Percentiles rank a stretch among this genome's conserved stretches.
Conservation (phyloP, 1,140 invertebrate genomes). For the Vanessa tameamea region DNA sequence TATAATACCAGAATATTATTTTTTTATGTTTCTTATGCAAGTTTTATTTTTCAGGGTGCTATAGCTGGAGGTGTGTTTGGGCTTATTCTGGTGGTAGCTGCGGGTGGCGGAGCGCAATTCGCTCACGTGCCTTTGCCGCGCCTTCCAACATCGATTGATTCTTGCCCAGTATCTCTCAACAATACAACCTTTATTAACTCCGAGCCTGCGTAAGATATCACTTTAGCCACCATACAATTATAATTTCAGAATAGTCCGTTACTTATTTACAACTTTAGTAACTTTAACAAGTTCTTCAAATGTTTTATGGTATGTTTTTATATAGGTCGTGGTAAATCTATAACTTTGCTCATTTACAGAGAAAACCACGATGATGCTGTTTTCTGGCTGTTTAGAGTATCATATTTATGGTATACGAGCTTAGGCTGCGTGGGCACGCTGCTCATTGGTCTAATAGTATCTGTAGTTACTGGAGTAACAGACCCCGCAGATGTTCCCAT, state of each 20-base stretch:
- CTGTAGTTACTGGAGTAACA: slow-evolving; percentile 83
- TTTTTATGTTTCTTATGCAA: too few species aligned
- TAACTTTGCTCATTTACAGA: slow-evolving; percentile 45
- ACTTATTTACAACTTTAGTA: not conserved
- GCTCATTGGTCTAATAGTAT: slow-evolving; percentile 86
- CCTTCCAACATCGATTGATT: slow-evolving; percentile 67
- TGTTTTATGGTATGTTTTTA: not conserved
- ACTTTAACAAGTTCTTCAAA: not conserved
- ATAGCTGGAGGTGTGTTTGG: slow-evolving; percentile 79
- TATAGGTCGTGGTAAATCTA: not conserved
- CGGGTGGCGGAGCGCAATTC: slow-evolving; percentile 78
- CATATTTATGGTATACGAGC: slow-evolving; percentile 86
- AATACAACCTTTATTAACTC: slow-evolving; percentile 51
- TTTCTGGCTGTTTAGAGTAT: slow-evolving; percentile 83
- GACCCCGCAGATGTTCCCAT: slow-evolving; percentile 78
- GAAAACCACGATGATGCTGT: slow-evolving; percentile 57
- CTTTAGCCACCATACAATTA: slow-evolving; percentile 17
- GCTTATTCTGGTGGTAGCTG: slow-evolving; percentile 72
- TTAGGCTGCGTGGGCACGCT: slow-evolving; percentile 88
- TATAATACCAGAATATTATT: too few species aligned
- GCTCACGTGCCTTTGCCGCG: slow-evolving; percentile 57
- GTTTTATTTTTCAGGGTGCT: slow-evolving; percentile 60
- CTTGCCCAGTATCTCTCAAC: slow-evolving; percentile 74
- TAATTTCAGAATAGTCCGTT: not conserved
- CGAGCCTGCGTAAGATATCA: slow-evolving; percentile 41